These are phyloP conservation scores for Zaprionus inermis DNA, from an alignment of 1,140 invertebrate species.

Conservation along the genomic window DNA sequence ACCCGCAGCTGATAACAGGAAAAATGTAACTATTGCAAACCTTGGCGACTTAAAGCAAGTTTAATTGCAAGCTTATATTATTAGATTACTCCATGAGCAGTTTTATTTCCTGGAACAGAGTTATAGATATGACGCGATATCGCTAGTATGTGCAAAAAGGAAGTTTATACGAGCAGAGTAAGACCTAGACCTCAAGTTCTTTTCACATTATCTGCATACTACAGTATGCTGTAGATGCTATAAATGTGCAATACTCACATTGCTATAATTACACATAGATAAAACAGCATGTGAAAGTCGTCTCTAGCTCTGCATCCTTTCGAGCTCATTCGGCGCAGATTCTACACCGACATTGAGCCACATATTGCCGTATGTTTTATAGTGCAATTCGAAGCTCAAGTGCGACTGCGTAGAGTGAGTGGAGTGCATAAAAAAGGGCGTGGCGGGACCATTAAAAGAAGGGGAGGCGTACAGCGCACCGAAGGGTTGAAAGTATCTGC, in stretches of 20 bases:
- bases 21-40: background rate
- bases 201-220: no score
- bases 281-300: background rate
- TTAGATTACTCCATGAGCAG: background rate
- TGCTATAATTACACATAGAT: background rate
- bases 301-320: background rate
- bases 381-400: background rate
- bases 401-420: no score
- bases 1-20: background rate
- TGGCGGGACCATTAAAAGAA: constrained; percentile 2
- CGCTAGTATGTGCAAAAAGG: no score
- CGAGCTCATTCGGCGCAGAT: background rate
- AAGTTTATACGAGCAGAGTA: no score
- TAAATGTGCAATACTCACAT: background rate
- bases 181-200: no score
- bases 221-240: no score
- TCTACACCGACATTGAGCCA: background rate
- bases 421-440: constrained; percentile 15
- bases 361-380: constrained; percentile 5
- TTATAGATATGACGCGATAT: background rate
- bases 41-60: background rate
- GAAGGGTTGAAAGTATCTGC: constrained; percentile 7
- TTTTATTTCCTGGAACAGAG: background rate
- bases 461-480: no score
- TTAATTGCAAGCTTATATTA: background rate